Conservation (phyloP, 2,797 vertebrate genomes). For the Poeciliopsis paucimaculata region DNA sequence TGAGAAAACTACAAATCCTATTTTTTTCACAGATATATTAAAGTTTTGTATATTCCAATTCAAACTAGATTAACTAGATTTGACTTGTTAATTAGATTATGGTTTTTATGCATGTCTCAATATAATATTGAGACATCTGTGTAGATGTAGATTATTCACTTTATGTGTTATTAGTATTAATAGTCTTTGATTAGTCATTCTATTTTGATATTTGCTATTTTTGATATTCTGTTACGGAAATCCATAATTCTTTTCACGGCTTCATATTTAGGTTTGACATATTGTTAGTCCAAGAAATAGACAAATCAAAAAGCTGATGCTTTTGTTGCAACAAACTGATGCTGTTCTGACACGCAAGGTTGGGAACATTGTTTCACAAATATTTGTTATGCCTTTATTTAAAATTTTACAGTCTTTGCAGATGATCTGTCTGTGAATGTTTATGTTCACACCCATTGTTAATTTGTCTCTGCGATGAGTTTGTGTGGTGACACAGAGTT, state of each 20-base stretch:
- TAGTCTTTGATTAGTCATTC: background rate
- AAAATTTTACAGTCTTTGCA: background rate
- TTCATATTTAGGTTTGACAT: background rate
- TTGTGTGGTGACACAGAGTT: background rate
- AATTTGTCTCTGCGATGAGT: background rate
- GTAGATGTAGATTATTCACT: background rate
- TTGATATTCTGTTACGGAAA: background rate
- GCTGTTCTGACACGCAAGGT: background rate
- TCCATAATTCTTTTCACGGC: background rate
- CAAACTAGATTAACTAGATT: background rate
- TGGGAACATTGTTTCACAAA: background rate
- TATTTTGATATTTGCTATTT: background rate
- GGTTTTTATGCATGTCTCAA: background rate
- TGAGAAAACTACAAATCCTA: background rate
- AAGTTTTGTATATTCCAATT: background rate
- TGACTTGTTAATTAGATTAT: background rate
- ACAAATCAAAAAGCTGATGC: background rate
- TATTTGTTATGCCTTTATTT: background rate
- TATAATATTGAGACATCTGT: background rate
- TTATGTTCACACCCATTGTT: background rate
- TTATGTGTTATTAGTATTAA: background rate
- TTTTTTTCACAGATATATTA: background rate
- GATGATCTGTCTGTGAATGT: background rate
- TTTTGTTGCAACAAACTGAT: constrained; percentile 1
- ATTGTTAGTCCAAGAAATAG: background rate